Percentiles rank a stretch among this genome's conserved stretches.
Evolutionary conservation across 2,113 vertebrate genomes (phyloP).

Genomic region (Crocuta crocuta): DNA sequence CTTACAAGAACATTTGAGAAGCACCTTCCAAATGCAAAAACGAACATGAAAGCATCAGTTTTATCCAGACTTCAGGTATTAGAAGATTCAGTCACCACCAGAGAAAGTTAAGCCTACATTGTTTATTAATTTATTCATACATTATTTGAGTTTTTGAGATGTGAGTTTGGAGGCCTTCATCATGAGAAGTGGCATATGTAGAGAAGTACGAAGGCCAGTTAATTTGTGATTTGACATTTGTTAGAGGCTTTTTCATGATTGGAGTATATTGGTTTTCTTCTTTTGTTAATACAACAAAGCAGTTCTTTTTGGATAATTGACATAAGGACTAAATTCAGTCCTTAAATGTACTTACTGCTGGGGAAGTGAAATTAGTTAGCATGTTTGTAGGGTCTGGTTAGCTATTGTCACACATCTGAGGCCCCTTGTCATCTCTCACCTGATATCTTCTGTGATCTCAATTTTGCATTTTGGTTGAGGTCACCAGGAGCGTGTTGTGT

Average conservation of each 20-base stretch:
- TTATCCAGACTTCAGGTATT: background rate
- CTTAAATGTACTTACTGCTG: background rate
- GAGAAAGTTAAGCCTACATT: background rate
- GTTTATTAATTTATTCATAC: background rate
- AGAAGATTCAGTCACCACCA: background rate
- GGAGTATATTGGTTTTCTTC: background rate
- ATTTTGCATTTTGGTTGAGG: slow-evolving; percentile 20
- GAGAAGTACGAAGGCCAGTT: background rate
- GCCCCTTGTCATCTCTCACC: background rate
- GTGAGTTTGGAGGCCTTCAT: background rate
- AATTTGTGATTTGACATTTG: background rate
- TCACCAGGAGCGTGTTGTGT: background rate
- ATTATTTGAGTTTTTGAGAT: slow-evolving; percentile 35
- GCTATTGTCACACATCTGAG: slow-evolving; percentile 17
- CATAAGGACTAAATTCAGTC: background rate
- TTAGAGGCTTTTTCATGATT: background rate
- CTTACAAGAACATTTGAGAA: slow-evolving; percentile 5
- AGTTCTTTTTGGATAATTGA: slow-evolving; percentile 43
- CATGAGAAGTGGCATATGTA: background rate
- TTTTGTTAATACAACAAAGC: slow-evolving; percentile 30
- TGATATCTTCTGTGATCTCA: background rate
- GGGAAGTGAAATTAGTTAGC: slow-evolving; percentile 20
- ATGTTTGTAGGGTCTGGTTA: background rate
- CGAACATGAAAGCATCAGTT: background rate
- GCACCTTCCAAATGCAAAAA: slow-evolving; percentile 12